These are phyloP conservation scores for Actinostola sp. DNA, from an alignment of 92 coral and sea anemone species.

Conservation along the genomic window DNA sequence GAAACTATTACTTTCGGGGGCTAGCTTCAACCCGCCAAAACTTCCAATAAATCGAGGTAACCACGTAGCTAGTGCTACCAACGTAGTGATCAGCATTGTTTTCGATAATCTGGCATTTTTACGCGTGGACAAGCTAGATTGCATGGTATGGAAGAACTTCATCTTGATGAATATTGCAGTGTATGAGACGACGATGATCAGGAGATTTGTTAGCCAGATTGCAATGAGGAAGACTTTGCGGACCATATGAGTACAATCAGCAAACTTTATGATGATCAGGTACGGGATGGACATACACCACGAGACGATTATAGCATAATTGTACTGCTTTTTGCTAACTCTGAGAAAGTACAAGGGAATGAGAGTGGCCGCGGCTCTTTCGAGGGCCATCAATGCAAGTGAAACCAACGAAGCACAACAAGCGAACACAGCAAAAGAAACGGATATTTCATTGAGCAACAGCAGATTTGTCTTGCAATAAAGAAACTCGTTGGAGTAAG, in stretches of 20 bases:
- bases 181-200: slow-evolving; percentile 1
- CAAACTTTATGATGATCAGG: not conserved
- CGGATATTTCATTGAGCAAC: not conserved
- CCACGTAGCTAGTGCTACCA: not conserved
- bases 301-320: not conserved
- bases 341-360: not conserved
- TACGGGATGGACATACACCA: not conserved
- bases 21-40: not conserved
- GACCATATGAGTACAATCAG: not conserved
- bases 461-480: too few species aligned
- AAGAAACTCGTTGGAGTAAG: not conserved
- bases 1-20: not conserved
- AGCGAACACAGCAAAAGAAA: not conserved
- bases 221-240: not conserved
- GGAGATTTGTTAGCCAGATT: not conserved
- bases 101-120: not conserved
- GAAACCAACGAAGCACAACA: not conserved
- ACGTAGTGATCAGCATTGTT: not conserved
- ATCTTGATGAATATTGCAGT: slow-evolving; percentile 9
- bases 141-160: not conserved
- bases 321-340: not conserved
- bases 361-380: not conserved
- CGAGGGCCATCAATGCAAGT: not conserved
- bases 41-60: not conserved
- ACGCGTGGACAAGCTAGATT: not conserved